Base-by-base conservation (phyloP, 2,797 vertebrate genomes). In the Anas bahamensis region DNA sequence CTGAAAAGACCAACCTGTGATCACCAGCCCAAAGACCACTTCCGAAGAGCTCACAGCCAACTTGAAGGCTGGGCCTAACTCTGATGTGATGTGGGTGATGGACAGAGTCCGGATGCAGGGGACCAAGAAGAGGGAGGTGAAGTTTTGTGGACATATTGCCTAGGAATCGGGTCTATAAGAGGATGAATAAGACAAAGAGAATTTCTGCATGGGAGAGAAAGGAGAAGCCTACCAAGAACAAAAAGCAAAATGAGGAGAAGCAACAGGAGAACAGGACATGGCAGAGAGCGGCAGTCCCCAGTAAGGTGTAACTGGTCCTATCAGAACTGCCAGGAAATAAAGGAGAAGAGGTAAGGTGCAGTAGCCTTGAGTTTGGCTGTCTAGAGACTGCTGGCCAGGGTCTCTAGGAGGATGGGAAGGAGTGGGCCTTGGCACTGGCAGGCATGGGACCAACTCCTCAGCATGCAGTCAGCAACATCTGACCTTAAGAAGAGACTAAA, bases 401-500 rank as follows among this genome's bases (percentile, higher is more conserved):
- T 11, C 48, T 50, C 24, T 6, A 50, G 21, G 37, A 16, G 10
- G 41, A 55, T 56, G 37, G 11, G 50, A 5, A 52, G 17, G 10
- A 37, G 19, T 0, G 1, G 15, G 5, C 21, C 46, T 39, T 39
- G 8, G 16, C 22, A 33, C 3, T 2, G 1, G 29, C 7, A 31
- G 5, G 23, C 11, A 39, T 16, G 39, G 59, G 46, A 61, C 24
- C 44, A 60, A 10, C 44, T 71, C 17, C 55, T 31, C 1, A 3
- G 7, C 2, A 6, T 11, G 10, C 33, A n/a, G 29, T 7, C 59
- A 68, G 17, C 11, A 15, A 31, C 1, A 1, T 28, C 46, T 55
- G 48, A 37, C 13, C 24, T 1, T 26, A 8, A n/a, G 60, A 72
- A 64, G 57, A 37, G n/a, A 28, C 52, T 13, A 21, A n/a, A 59